Conservation (phyloP, 2,797 vertebrate species). For the Eulemur albifrons region DNA sequence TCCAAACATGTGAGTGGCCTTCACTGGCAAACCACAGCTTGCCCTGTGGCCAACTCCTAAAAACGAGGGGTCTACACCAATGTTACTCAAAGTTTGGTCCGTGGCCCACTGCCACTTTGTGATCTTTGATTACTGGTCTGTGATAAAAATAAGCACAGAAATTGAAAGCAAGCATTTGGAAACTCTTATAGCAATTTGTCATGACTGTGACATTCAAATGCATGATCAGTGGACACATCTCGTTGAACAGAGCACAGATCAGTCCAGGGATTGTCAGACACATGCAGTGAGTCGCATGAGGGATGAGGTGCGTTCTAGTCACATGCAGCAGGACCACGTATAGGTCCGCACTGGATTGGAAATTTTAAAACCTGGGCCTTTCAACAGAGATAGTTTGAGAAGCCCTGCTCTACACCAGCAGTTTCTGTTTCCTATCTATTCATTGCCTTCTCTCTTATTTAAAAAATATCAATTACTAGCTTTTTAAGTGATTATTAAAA, state of each 20-base stretch:
- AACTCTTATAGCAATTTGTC: neutral
- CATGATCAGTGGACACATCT: neutral
- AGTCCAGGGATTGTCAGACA: neutral
- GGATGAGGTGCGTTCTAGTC: no score
- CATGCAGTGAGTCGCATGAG: rapidly evolving
- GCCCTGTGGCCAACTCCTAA: neutral
- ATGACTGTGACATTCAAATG: neutral
- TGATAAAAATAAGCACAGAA: neutral
- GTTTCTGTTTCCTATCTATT: neutral
- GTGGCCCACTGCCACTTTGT: neutral
- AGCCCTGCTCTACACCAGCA: neutral
- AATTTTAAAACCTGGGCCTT: neutral
- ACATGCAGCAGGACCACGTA: neutral
- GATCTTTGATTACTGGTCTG: neutral
- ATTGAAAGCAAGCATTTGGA: neutral
- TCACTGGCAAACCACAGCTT: neutral
- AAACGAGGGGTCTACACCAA: no score
- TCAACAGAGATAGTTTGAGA: neutral
- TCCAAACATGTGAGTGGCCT: neutral
- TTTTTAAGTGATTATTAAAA: neutral
- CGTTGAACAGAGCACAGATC: rapidly evolving
- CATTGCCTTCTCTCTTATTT: neutral
- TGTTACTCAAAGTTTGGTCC: neutral
- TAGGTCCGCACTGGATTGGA: rapidly evolving
- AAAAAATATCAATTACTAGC: neutral